These are phyloP conservation scores for Caligus rogercresseyi DNA, from an alignment of 1,140 invertebrate species.

Conservation along the genomic window DNA sequence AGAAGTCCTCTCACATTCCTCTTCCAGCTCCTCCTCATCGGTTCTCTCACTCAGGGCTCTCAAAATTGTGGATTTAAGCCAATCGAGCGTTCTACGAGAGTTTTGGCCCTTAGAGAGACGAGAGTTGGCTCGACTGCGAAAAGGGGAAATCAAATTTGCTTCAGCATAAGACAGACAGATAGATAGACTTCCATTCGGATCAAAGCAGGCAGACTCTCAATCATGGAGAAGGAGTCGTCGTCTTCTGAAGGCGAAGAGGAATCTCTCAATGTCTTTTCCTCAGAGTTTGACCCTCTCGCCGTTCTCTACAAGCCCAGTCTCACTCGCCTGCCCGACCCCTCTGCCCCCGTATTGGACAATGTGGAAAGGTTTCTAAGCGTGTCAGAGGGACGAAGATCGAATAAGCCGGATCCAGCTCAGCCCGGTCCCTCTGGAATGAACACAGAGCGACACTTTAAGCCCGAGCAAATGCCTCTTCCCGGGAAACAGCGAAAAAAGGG, in stretches of 20 bases:
- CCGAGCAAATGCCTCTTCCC: not conserved
- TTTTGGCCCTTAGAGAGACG: not conserved
- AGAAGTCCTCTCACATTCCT: no score
- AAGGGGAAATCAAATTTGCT: not conserved
- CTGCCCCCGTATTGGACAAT: not conserved
- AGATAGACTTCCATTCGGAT: no score
- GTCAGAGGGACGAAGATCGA: not conserved
- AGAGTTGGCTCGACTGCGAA: not conserved
- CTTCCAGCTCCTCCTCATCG: no score
- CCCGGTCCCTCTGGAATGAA: not conserved
- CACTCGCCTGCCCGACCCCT: not conserved
- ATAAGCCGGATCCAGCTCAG: not conserved
- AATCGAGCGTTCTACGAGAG: not conserved
- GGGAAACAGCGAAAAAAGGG: not conserved
- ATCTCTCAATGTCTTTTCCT: not conserved
- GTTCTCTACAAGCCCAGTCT: not conserved
- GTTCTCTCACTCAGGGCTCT: not conserved
- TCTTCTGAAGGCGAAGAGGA: not conserved
- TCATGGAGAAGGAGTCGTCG: not conserved
- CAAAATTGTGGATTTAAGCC: not conserved
- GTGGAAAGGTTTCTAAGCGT: not conserved
- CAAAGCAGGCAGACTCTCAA: no score
- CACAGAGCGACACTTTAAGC: not conserved
- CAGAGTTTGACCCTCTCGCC: not conserved
- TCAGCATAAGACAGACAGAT: not conserved